phyloP scores from a whole-genome alignment of 2,113 vertebrate genomes.

The Raja brachyura region DNA sequence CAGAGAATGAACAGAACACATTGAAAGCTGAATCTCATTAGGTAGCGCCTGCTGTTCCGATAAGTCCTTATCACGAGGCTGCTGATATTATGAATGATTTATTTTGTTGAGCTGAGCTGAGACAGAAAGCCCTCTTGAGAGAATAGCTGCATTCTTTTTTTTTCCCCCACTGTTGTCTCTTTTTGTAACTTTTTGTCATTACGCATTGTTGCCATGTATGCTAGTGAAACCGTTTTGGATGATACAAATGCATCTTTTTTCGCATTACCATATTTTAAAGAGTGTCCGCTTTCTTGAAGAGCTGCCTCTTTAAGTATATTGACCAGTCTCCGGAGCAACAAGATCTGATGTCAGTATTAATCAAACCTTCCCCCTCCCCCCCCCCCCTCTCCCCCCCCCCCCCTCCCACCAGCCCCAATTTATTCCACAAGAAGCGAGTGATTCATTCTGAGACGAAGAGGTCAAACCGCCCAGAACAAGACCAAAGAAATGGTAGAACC shows the following conservation, averaged over 20 bases:
- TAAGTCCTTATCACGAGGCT: slow-evolving; percentile 28
- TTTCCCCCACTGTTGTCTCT: not conserved
- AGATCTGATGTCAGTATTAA: not conserved
- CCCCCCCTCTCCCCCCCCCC: not conserved
- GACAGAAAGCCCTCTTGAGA: slow-evolving; percentile 27
- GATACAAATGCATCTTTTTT: not conserved
- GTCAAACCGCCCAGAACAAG: not conserved
- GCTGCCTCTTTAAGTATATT: not conserved
- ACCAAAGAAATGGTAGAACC: slow-evolving; percentile 2
- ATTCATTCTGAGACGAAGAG: not conserved
- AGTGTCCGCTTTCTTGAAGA: not conserved
- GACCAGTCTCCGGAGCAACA: not conserved
- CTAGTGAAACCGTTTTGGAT: not conserved
- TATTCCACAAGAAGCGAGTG: not conserved
- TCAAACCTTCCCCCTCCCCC: not conserved
- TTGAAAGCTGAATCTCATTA: slow-evolving; percentile 28
- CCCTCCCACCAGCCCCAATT: not conserved
- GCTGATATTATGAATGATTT: slow-evolving; percentile 32
- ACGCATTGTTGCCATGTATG: not conserved
- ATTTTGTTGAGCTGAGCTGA: slow-evolving; percentile 2
- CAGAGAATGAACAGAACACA: slow-evolving; percentile 10
- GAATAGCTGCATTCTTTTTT: not conserved
- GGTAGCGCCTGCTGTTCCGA: slow-evolving; percentile 28
- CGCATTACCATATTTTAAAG: not conserved
- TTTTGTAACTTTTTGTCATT: slow-evolving; percentile 4